Base-by-base conservation (phyloP, 2,888 invertebrate species). In the Pristionchus arcanus region DNA sequence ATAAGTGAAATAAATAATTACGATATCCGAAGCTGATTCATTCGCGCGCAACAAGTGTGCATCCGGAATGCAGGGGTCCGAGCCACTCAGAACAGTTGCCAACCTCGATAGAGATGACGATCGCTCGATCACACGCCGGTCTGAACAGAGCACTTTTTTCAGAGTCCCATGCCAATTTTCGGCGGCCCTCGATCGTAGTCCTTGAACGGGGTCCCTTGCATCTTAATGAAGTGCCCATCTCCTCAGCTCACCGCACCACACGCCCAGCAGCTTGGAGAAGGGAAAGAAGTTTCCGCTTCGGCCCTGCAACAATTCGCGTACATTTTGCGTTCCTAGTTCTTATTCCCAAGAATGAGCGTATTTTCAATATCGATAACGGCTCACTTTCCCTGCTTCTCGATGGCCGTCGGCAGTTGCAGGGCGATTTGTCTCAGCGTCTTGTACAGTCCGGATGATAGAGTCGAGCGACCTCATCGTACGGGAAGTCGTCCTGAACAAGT, bases 31-130 rank as follows among this genome's bases (percentile, higher is more conserved):
- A n/a, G n/a, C n/a, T n/a, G n/a, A n/a, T n/a, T 87, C 31, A 87
- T 71, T 92, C 92, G 90, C 94, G 94, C 91, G 92, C 93, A 16
- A 94, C 91, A 28, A 94, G 66, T 28, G 92, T 92, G 91, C 94
- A 94, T 55, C 94, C 94, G 25, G 86, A 90, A 71, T 90, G 91
- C 89, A 91, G 85, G 85, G 90, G 90, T 13, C 92, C 92, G 7
- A 93, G 90, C 93, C 93, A 93, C 77, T 92, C 91, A 34, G 91
- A 91, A 87, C 93, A 93, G 37, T 91, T 90, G 21, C 63, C 53
- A 21, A 77, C 63, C 34, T 93, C 93, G 25, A 91, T 83, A 0
- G 92, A 92, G 9, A 93, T 87, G 0, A 93, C 91, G 63, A 92
- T 90, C 16, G 92, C 84, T 49, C 92, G 85, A 11, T 71, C 28